Evolutionary conservation across 2,797 vertebrate species (phyloP), one percentile per base, ranked within the genome.

Genomic region (Huso huso): DNA sequence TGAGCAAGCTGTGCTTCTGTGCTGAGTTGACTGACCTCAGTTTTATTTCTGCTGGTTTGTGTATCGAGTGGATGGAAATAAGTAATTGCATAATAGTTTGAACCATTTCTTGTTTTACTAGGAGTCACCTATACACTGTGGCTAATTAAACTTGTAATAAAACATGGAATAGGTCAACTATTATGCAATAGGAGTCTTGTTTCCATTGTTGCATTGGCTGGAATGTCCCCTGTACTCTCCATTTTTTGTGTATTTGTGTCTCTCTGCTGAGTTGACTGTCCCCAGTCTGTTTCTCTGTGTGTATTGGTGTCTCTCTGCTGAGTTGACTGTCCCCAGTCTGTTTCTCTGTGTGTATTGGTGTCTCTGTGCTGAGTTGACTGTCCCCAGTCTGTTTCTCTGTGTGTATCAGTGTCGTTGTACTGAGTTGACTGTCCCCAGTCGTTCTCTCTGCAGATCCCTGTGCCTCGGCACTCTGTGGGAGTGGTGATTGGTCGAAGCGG

Each of bases 401-500:
- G 6, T 23, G 12, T 10, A 12, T 64, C 13, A 9, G 55, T 49
- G 37, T 11, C 8, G 59, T 10, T 37, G 59, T 51, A 23, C 12
- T 49, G 58, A 62, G 61, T 69, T 11, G 53, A 55, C 53, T n/a
- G 53, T 55, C 4, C 7, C 10, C 53, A 10, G 6, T 55, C n/a
- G 0, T 10, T 55, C n/a, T 55, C 15, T 48, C n/a, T 71, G 8
- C 79, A 97, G 95, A 90, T 97, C 1, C 92, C 95, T 0, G 95
- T 98, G 2, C 95, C 95, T 0, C 90, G 95, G 18, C 95, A 96
- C 78, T 96, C 95, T 4, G 95, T 98, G 0, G 95, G 95, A 0
- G 95, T 98, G 3, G 93, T 97, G 52, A 97, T 97, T 15, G 95
- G 95, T 13, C 89, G 94, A 55, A 96, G 74, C 1, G 95, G 95